Conservation (phyloP, 2,113 vertebrate species). For the Sander lucioperca region DNA sequence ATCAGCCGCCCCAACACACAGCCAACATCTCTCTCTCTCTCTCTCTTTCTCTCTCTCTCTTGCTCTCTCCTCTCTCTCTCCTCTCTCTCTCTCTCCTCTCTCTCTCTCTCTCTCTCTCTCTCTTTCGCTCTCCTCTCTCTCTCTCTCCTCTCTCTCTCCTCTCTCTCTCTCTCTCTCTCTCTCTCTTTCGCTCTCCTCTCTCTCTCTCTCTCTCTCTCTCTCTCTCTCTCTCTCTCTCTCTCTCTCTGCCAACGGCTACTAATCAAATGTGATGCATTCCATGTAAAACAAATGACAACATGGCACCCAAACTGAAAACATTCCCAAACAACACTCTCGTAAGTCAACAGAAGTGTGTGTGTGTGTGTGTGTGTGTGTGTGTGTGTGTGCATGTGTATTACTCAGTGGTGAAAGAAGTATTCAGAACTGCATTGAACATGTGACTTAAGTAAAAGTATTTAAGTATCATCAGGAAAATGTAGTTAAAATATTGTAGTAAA, state of each 20-base stretch:
- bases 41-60: constrained; percentile 1
- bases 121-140: constrained; percentile 14
- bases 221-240: constrained; percentile 1
- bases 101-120: neutral
- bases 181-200: constrained; percentile 10
- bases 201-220: constrained; percentile 9
- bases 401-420: no score
- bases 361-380: neutral
- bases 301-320: constrained; percentile 13
- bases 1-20: constrained; percentile 30
- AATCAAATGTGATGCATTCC: constrained; percentile 46
- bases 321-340: constrained; percentile 15
- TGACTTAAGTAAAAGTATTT: no score
- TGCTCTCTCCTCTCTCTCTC: no score
- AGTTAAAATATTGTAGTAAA: no score
- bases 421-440: no score
- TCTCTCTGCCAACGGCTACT: constrained; percentile 1
- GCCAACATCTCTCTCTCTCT: neutral
- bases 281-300: constrained; percentile 42
- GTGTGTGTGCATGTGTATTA: no score
- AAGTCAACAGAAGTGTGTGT: neutral
- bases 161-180: constrained; percentile 6
- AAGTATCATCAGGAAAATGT: no score
- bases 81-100: constrained; percentile 5
- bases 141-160: neutral